Percentiles rank a stretch among this genome's conserved stretches.
Evolutionary conservation across 2,797 vertebrate species (phyloP).

Genomic region (Dallia pectoralis): DNA sequence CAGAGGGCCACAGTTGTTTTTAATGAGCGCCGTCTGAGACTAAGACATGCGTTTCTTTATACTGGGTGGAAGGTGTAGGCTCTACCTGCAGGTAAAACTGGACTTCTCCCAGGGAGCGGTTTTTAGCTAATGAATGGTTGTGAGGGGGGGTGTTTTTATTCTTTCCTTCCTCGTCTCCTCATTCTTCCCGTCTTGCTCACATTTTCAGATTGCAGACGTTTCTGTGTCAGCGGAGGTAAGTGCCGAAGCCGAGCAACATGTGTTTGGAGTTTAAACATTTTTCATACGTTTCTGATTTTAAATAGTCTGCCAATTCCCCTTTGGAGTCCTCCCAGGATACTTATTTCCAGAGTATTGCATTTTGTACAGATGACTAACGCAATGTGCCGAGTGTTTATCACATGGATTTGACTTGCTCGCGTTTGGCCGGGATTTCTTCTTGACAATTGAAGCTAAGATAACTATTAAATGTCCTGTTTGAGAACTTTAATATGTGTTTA

Average conservation of each 20-base stretch:
- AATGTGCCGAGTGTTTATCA: slow-evolving; percentile 36
- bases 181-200: slow-evolving; percentile 15
- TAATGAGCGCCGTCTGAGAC: slow-evolving; percentile 37
- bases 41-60: slow-evolving; percentile 53
- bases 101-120: slow-evolving; percentile 17
- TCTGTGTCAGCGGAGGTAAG: slow-evolving; percentile 25
- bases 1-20: slow-evolving; percentile 47
- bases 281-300: slow-evolving; percentile 49
- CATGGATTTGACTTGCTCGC: not conserved
- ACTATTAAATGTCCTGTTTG: no score
- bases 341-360: slow-evolving; percentile 42
- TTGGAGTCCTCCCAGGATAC: slow-evolving; percentile 38
- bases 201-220: not conserved
- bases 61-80: slow-evolving; percentile 25
- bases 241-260: slow-evolving; percentile 31
- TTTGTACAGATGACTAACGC: slow-evolving; percentile 44
- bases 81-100: slow-evolving; percentile 44
- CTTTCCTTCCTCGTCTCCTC: slow-evolving; percentile 1
- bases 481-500: no score
- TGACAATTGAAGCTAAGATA: slow-evolving; percentile 28
- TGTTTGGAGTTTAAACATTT: slow-evolving; percentile 50
- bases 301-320: slow-evolving; percentile 35
- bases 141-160: not conserved
- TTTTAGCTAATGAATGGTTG: slow-evolving; percentile 43
- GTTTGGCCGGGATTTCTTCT: slow-evolving; percentile 20